phyloP scores from a whole-genome alignment of 2,797 vertebrate species.

The Pseudomugil tenellus region DNA sequence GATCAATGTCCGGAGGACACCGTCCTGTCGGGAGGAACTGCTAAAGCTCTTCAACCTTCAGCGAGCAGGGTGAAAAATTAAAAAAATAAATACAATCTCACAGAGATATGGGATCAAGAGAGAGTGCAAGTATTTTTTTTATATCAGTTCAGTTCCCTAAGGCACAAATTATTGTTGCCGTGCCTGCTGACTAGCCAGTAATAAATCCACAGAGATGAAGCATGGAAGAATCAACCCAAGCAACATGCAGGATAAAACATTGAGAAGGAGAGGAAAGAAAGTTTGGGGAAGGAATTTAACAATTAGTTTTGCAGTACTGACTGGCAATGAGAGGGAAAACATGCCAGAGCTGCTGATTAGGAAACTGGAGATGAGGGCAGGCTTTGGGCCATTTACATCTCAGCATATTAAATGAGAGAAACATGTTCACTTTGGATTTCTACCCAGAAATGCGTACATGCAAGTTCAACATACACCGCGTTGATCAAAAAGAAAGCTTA shows the following conservation, averaged over 20 bases:
- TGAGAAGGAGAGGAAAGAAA: slow-evolving; percentile 4
- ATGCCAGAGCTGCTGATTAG: slow-evolving; percentile 38
- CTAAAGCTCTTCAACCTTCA: slow-evolving; percentile 45
- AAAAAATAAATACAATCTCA: slow-evolving; percentile 6
- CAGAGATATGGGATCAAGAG: slow-evolving; percentile 27
- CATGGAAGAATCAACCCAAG: slow-evolving; percentile 27
- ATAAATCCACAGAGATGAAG: slow-evolving; percentile 42
- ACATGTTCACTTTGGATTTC: slow-evolving; percentile 34
- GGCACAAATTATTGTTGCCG: slow-evolving; percentile 43
- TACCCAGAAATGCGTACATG: slow-evolving; percentile 17
- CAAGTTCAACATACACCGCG: slow-evolving; percentile 3
- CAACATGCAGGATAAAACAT: slow-evolving; percentile 22
- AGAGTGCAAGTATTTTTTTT: slow-evolving; percentile 13
- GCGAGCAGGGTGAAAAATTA: slow-evolving; percentile 32
- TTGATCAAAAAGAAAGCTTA: neutral
- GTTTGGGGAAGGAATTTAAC: slow-evolving; percentile 19
- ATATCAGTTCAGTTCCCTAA: slow-evolving; percentile 28
- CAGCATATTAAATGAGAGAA: slow-evolving; percentile 45
- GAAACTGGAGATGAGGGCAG: slow-evolving; percentile 15
- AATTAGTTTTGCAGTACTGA: slow-evolving; percentile 14
- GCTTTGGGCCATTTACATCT: neutral
- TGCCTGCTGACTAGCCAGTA: slow-evolving; percentile 48
- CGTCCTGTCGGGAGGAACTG: slow-evolving; percentile 41
- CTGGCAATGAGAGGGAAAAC: slow-evolving; percentile 29
- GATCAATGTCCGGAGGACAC: slow-evolving; percentile 44